phyloP scores from a whole-genome alignment of 2,797 vertebrate genomes.

The Amazona ochrocephala region DNA sequence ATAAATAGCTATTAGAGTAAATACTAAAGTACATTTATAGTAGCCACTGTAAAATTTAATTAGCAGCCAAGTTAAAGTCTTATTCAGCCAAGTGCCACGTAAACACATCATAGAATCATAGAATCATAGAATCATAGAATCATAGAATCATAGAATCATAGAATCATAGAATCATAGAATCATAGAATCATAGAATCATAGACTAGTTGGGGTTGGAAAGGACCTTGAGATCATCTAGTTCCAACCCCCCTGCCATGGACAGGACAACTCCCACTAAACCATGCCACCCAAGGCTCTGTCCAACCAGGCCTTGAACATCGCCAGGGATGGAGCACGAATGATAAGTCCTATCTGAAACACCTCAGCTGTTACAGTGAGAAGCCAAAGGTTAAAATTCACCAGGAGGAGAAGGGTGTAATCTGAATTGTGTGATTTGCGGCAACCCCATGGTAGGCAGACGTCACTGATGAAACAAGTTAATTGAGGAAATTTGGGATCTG shows the following conservation, averaged over 20 bases:
- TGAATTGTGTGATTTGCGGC: not conserved
- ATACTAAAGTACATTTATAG: not conserved
- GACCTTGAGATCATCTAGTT: too few relatives aligned
- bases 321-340: too few relatives aligned
- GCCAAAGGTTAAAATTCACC: not conserved
- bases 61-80: not conserved
- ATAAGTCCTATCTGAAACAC: not conserved
- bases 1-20: not conserved
- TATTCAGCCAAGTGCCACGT: not conserved
- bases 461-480: not conserved
- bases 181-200: too few relatives aligned
- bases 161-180: too few relatives aligned
- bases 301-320: too few relatives aligned
- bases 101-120: not conserved
- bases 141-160: too few relatives aligned
- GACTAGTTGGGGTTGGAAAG: too few relatives aligned
- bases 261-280: too few relatives aligned
- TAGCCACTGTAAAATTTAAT: not conserved
- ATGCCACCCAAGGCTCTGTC: too few relatives aligned
- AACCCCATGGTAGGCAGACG: not conserved
- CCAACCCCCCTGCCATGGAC: too few relatives aligned
- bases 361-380: not conserved
- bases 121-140: too few relatives aligned
- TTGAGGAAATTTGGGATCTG: accelerated
- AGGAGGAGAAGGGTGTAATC: not conserved